Evolutionary conservation across 2,888 invertebrate genomes (phyloP), one percentile per base, ranked within the genome.

Genomic region (Diabrotica balteata): DNA sequence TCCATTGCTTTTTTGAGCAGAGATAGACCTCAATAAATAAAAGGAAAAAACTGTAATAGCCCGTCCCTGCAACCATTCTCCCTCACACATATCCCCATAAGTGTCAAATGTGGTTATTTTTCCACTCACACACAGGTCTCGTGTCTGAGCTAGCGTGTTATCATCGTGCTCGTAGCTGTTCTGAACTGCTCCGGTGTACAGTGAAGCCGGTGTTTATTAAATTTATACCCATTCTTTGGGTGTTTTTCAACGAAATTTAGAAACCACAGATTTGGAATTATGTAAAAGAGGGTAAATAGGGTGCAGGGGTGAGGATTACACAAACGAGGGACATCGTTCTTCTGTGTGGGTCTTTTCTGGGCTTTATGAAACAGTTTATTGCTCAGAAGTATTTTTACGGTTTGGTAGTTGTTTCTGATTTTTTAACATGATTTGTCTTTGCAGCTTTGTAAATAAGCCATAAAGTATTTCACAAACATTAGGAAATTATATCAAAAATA

Each of bases 211-310:
- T 73, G 69, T 73, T 73, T 73, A 73, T 73, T 73, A 70, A 73
- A 73, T 73, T 73, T 73, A 73, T 72, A 68, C 55, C 69, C 70
- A 59, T 72, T 72, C 72, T 73, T 70, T 61, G 50, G 62, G 67
- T 67, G 70, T 71, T 71, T 71, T 72, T 67, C 71, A 52, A 54
- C 49, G 67, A 68, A 71, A 71, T 69, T 69, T 64, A 61, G 62
- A 64, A 64, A 66, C 69, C 69, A 59, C 69, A 71, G 59, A 71
- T 69, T 68, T 60, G 58, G 61, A 64, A 68, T 70, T 72, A 70
- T 68, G 72, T 59, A 68, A 66, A 70, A 63, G 58, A 54, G 62
- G 66, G 51, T 55, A 59, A 64, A 51, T 46, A 54, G 59, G 47
- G 51, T 49, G 50, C 49, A 50, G 42, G 42, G 50, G 51, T n/a